A percentile compares a stretch with the other conserved stretches of the same genome.
Conservation (phyloP, 35 echinoderm and acorn worm species). For the Ophiothrix spiculata region DNA sequence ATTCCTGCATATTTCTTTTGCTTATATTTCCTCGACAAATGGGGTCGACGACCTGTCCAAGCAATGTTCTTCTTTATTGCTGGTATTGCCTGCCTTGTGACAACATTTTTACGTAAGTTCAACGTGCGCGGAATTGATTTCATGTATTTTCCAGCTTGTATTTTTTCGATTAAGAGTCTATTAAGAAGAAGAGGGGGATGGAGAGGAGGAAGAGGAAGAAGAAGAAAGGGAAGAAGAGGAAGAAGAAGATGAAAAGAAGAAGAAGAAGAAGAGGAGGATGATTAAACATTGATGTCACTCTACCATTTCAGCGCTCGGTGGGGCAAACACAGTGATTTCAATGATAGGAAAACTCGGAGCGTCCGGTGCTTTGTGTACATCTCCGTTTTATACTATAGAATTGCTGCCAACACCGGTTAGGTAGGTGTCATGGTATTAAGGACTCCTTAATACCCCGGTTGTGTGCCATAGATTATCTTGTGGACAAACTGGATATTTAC, state of each 20-base stretch:
- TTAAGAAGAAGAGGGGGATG: background rate
- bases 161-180: background rate
- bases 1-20: constrained; percentile 38
- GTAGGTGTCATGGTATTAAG: background rate
- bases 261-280: too few relatives aligned
- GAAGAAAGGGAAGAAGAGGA: too few relatives aligned
- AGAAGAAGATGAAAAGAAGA: too few relatives aligned
- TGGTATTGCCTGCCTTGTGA: constrained; percentile 36
- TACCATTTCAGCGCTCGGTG: background rate
- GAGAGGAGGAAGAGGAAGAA: too few relatives aligned
- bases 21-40: constrained; percentile 41
- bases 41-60: constrained; percentile 4
- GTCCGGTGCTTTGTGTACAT: constrained; percentile 26
- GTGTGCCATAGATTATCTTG: too few relatives aligned
- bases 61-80: constrained; percentile 38
- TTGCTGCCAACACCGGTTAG: constrained; percentile 58
- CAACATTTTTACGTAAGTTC: constrained; percentile 42
- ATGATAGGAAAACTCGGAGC: constrained; percentile 61
- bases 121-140: background rate
- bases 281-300: too few relatives aligned
- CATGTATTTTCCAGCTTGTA: background rate
- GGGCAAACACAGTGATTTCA: background rate
- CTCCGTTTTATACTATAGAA: constrained; percentile 37
- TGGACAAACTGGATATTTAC: too few relatives aligned
- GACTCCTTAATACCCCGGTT: background rate